Evolutionary conservation across 1,140 invertebrate species (phyloP).

Genomic region (Coenobita brevimanus): DNA sequence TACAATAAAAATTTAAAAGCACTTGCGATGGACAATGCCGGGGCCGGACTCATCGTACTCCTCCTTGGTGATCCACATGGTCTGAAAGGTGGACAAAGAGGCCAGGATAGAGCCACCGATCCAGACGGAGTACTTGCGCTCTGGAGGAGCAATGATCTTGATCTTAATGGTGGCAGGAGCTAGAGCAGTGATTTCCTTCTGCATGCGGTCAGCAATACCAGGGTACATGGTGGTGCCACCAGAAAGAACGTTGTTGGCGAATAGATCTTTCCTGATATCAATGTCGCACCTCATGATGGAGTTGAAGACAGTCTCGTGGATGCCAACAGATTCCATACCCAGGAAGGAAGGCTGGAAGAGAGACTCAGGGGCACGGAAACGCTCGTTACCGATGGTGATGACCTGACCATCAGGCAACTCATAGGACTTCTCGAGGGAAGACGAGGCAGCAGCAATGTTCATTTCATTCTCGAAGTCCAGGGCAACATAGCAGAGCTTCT

Average conservation of each 20-base stretch:
- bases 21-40: conserved; percentile 76
- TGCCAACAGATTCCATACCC: conserved; percentile 86
- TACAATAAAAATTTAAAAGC: too few relatives aligned
- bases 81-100: conserved; percentile 29
- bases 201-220: conserved; percentile 87
- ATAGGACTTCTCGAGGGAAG: too few relatives aligned
- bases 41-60: conserved; percentile 40
- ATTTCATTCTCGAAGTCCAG: too few relatives aligned
- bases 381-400: conserved; percentile 95
- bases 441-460: too few relatives aligned
- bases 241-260: conserved; percentile 87
- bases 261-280: conserved; percentile 72
- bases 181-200: conserved; percentile 91
- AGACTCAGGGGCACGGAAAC: conserved; percentile 89
- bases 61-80: conserved; percentile 30
- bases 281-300: conserved; percentile 79
- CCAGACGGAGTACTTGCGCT: conserved; percentile 45
- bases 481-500: too few relatives aligned
- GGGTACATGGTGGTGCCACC: conserved; percentile 89
- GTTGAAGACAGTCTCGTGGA: conserved; percentile 86
- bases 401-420: conserved; percentile 81
- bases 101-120: conserved; percentile 37
- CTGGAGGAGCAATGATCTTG: conserved; percentile 40
- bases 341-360: conserved; percentile 87
- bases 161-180: conserved; percentile 87